These are phyloP conservation scores for Holocentrus rufus DNA, from an alignment of 2,797 vertebrate genomes.

Conservation along the genomic window DNA sequence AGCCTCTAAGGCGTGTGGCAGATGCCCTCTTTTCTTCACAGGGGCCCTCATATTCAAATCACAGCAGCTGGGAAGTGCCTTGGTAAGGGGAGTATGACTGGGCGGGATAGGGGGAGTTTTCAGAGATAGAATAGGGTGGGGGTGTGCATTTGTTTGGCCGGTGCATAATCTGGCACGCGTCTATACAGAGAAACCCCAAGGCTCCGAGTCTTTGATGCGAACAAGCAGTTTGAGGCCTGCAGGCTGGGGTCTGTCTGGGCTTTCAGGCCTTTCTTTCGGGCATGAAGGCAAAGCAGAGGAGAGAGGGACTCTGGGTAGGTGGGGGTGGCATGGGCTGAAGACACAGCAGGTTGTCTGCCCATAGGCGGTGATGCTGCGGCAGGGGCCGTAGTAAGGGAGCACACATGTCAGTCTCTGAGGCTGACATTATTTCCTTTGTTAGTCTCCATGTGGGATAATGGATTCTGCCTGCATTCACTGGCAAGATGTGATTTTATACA, in stretches of 20 bases:
- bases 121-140: conserved; percentile 66
- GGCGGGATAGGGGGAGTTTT: conserved; percentile 62
- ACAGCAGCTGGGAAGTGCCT: conserved; percentile 82
- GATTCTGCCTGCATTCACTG: conserved; percentile 53
- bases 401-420: conserved; percentile 63
- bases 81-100: conserved; percentile 62
- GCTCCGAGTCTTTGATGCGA: conserved; percentile 64
- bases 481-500: conserved; percentile 70
- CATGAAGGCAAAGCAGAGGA: conserved; percentile 29
- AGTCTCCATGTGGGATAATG: conserved; percentile 62
- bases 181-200: conserved; percentile 67
- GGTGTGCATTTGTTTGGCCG: conserved; percentile 59
- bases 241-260: conserved; percentile 40
- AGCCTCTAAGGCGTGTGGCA: conserved; percentile 75
- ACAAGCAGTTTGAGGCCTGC: conserved; percentile 53
- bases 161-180: conserved; percentile 80
- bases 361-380: conserved; percentile 63
- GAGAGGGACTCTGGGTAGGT: conserved; percentile 33
- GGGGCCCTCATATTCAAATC: conserved; percentile 78
- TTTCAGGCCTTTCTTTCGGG: conserved; percentile 48
- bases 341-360: conserved; percentile 73
- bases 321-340: conserved; percentile 63
- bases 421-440: conserved; percentile 73
- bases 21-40: conserved; percentile 81
- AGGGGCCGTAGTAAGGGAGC: conserved; percentile 57